Conservation (phyloP, 2,113 vertebrate species). For the Naja naja region DNA sequence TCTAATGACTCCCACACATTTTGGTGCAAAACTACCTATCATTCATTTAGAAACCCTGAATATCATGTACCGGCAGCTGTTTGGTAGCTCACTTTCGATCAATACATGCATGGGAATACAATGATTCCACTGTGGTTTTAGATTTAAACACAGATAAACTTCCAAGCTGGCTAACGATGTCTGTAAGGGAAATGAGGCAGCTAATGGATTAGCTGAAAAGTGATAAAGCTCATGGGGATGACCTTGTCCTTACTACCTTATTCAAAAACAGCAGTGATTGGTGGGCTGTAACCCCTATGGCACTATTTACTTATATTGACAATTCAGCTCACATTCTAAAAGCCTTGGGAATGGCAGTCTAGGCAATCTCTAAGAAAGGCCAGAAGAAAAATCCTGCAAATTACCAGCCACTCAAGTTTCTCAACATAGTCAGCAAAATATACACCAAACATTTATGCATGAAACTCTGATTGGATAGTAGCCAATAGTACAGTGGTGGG, state of each 20-base stretch:
- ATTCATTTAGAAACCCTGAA: background rate
- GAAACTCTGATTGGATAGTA: background rate
- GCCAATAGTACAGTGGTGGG: background rate
- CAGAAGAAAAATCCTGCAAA: background rate
- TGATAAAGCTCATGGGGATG: background rate
- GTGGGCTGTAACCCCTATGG: background rate
- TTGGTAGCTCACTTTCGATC: background rate
- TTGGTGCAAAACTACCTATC: background rate
- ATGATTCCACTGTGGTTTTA: background rate
- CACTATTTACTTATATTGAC: background rate
- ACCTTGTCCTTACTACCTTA: background rate
- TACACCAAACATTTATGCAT: background rate
- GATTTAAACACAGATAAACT: background rate
- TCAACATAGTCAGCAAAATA: background rate
- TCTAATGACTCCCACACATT: background rate
- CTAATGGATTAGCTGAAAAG: background rate
- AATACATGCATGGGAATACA: background rate
- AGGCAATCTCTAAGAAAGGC: background rate
- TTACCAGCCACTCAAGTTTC: background rate
- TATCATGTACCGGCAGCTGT: background rate
- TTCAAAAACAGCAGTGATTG: background rate
- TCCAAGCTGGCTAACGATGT: background rate
- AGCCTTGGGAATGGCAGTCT: background rate
- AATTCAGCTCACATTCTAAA: background rate
- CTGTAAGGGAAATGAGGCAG: background rate